Base-by-base conservation (phyloP, 2,113 vertebrate species). In the Otolemur garnettii region DNA sequence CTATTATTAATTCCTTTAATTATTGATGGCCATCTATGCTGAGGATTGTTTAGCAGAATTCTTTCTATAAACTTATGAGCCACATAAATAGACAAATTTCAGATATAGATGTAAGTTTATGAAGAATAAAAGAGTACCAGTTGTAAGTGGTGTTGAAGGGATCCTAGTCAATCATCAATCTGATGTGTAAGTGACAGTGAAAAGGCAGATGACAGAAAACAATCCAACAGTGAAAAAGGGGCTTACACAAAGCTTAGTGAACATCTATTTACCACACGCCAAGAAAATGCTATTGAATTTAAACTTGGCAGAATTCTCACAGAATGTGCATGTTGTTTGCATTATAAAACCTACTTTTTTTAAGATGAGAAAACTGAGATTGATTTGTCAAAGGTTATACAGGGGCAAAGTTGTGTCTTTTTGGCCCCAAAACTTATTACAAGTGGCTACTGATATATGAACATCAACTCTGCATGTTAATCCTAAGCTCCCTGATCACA, bases 1-100 rank as follows among this genome's bases (percentile, higher is more conserved):
- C 77, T 81, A 75, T 45, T 86, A 94, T 78, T 85, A 91, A 93
- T 66, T 94, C 24, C 81, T 33, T 96, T 87, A 93, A 89, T 93
- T 94, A 84, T 33, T 83, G 28, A 81, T 72, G 38, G 18, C 28
- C 55, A 69, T 53, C 81, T 81, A 62, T 74, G 42, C 33, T 91
- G 68, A 91, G 81, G 95, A 95, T 60, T 89, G 26, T 75, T 84
- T 57, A 84, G 71, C 35, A 69, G 85, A 87, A 22, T 53, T 92
- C 35, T 91, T 93, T 86, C 59, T 53, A 42, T 82, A 85, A 42
- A 66, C 72, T 45, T 75, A 1, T 33, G 59, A 30, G 30, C 4
- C 6, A 91, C 30, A 10, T 62, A 64, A 83, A 75, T 21, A 87
- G 19, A 72, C 87, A 24, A 80, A 59, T 90, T 98, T 87, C 45